Evolutionary conservation across 92 coral and sea anemone species (phyloP).

Genomic region (Siderastrea siderea): DNA sequence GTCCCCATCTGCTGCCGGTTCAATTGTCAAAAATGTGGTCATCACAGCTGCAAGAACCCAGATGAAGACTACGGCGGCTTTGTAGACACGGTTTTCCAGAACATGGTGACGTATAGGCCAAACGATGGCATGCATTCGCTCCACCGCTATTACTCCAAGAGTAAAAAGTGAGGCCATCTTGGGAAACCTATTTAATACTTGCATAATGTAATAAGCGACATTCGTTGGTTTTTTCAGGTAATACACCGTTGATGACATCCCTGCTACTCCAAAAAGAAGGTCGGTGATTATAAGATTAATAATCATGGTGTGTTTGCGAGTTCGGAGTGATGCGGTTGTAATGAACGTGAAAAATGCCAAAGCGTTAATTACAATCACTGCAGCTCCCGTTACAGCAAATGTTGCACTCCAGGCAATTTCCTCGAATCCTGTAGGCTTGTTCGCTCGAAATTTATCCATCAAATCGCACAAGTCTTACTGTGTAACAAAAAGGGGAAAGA

Average conservation of each 20-base stretch:
- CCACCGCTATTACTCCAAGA: not conserved
- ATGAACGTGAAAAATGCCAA: not conserved
- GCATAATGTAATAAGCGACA: not conserved
- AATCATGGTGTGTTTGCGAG: constrained; percentile 13
- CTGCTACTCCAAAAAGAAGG: not conserved
- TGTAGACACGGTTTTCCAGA: not conserved
- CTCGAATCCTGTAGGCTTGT: not conserved
- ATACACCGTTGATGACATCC: not conserved
- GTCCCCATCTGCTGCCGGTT: too few species aligned
- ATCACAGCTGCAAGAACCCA: constrained; percentile 4
- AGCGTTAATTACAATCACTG: not conserved
- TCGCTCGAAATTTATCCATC: not conserved
- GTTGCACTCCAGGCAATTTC: not conserved
- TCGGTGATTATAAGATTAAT: constrained; percentile 2
- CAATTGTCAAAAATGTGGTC: not conserved
- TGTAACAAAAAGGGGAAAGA: too few species aligned
- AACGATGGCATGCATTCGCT: constrained; percentile 2
- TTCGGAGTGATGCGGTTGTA: not conserved
- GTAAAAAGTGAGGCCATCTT: constrained; percentile 2
- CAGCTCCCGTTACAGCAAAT: not conserved
- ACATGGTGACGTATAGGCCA: constrained; percentile 16
- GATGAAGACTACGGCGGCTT: not conserved
- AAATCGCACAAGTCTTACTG: too few species aligned
- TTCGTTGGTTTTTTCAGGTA: not conserved
- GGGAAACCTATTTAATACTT: not conserved